Percentiles rank a stretch among this genome's conserved stretches.
phyloP scores from a whole-genome alignment of 2,888 invertebrate genomes.

The Timema cristinae region DNA sequence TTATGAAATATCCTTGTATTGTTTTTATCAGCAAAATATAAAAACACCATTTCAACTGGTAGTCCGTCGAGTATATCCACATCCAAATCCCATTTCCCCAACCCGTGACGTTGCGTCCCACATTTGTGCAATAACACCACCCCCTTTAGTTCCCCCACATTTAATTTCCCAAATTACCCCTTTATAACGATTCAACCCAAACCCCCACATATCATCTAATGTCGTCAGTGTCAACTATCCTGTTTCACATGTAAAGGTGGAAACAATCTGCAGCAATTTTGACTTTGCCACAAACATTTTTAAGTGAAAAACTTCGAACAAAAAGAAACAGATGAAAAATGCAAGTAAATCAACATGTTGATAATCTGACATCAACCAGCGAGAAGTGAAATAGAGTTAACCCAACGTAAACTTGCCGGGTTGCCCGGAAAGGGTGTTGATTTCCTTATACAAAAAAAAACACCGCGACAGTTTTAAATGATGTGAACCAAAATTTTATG shows the following conservation, averaged over 20 bases:
- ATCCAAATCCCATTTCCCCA: too few relatives aligned
- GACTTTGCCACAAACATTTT: constrained; percentile 7
- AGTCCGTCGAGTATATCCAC: too few relatives aligned
- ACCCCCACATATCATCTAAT: not conserved
- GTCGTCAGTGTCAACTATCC: not conserved
- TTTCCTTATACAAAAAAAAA: not conserved
- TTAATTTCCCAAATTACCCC: not conserved
- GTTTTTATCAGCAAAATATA: too few relatives aligned
- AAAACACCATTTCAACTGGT: too few relatives aligned
- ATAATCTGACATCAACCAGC: too few relatives aligned
- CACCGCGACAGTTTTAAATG: not conserved
- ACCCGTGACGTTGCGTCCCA: too few relatives aligned
- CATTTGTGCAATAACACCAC: not conserved
- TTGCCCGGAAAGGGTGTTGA: not conserved
- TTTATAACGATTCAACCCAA: not conserved
- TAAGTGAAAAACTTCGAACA: not conserved
- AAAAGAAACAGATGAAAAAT: not conserved
- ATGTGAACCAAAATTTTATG: not conserved
- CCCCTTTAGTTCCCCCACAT: not conserved
- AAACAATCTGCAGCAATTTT: not conserved
- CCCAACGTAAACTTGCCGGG: too few relatives aligned
- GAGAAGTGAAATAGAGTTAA: too few relatives aligned
- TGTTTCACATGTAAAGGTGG: not conserved
- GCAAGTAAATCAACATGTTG: not conserved
- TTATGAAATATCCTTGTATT: too few relatives aligned